Percentiles rank a stretch among this genome's conserved stretches.
Conservation (phyloP, 2,888 invertebrate genomes). For the Melieria omissa region DNA sequence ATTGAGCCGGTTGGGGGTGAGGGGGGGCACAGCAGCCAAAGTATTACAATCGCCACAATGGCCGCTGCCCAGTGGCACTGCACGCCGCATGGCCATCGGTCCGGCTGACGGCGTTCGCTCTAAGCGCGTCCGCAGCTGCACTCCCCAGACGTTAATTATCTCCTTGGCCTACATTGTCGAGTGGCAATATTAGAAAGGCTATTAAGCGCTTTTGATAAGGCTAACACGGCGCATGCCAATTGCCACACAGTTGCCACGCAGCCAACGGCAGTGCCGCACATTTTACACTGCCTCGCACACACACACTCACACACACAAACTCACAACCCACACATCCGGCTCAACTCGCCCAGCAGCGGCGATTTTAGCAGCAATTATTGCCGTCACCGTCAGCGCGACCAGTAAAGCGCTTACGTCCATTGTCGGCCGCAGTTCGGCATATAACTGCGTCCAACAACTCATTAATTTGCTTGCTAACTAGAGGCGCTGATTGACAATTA, state of each 20-base stretch:
- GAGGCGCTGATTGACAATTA: no score
- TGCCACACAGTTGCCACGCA: no score
- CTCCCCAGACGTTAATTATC: slow-evolving; percentile 40
- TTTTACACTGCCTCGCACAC: not conserved
- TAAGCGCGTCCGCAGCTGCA: slow-evolving; percentile 18
- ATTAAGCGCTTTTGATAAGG: slow-evolving; percentile 20
- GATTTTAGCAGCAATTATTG: no score
- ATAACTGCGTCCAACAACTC: not conserved
- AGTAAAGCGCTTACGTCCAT: no score
- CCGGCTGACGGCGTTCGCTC: slow-evolving; percentile 2
- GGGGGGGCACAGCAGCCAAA: not conserved
- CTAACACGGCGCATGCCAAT: no score
- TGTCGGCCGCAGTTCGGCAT: not conserved
- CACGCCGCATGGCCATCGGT: no score
- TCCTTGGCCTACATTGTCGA: slow-evolving; percentile 38
- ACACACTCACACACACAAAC: not conserved
- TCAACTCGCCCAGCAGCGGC: no score
- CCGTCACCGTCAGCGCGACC: no score
- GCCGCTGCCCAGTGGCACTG: not conserved
- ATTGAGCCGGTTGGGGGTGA: not conserved
- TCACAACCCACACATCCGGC: no score
- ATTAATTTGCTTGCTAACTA: no score
- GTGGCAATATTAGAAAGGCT: slow-evolving; percentile 32
- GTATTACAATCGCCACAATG: not conserved
- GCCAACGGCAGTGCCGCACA: no score